Evolutionary conservation across 2,797 vertebrate genomes (phyloP), one percentile per base, ranked within the genome.

Genomic region (Uromys caudimaculatus): DNA sequence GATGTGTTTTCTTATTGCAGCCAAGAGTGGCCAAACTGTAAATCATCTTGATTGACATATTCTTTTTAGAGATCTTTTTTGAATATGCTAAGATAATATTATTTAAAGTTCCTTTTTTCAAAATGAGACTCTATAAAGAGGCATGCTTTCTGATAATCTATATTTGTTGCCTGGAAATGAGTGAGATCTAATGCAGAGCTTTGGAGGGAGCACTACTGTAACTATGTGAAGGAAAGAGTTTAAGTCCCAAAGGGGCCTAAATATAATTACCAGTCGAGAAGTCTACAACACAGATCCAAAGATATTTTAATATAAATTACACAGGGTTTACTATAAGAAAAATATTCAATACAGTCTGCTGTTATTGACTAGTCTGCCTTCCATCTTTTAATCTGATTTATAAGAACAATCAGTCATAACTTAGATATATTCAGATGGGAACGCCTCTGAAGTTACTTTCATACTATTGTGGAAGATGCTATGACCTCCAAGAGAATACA

Each of bases 51-150:
- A 62, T 23, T 85, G 75, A 19, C 52, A 75, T 29, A 83, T 60
- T 21, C 29, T 94, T 95, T 92, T 93, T 56, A 89, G 41, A n/a
- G 16, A 41, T 38, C 29, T 94, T 94, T 73, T 90, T 78, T 94
- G 64, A 7, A 85, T 93, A 91, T 95, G 24, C 60, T 93, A 84
- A 67, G 54, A 81, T 38, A 17, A 19, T 93, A 11, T 81, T 52
- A 88, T 91, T 94, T 95, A 78, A 94, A 95, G 77, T 92, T 88
- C 35, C 92, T 94, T 82, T 54, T n/a, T 76, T 94, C 89, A 35
- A 94, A 7, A 21, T 41, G 58, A 81, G 67, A 85, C 41, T 67
- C 27, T 38, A 10, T 44, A 83, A 83, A 81, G 23, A 67, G 58
- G 71, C 79, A 84, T 6, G 0, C 3, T 88, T 91, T 7, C 44